Evolutionary conservation across 2,797 vertebrate genomes (phyloP).

Genomic region (Squalus acanthias): DNA sequence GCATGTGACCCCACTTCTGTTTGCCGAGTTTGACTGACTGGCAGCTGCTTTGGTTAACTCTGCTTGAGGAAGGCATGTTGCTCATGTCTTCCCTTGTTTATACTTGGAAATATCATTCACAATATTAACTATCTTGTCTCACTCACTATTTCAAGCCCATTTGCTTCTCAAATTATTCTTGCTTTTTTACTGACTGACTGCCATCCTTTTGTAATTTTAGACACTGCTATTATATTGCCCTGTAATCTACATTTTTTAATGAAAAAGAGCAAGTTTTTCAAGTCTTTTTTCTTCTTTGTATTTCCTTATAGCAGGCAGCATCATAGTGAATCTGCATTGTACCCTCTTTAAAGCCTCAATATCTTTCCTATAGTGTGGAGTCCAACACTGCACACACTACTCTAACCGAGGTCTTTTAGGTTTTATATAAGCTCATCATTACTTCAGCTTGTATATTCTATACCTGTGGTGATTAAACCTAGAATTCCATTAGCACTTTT

Average conservation of each 20-base stretch:
- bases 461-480: background rate
- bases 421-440: background rate
- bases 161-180: background rate
- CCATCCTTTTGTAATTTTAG: too few species aligned
- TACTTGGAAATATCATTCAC: background rate
- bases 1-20: background rate
- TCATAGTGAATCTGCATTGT: background rate
- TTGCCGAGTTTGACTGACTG: background rate
- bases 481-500: background rate
- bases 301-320: background rate
- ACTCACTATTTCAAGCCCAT: background rate
- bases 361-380: background rate
- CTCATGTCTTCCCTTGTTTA: background rate
- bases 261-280: too few species aligned
- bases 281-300: too few species aligned
- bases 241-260: too few species aligned
- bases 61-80: background rate
- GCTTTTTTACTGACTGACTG: background rate
- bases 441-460: background rate
- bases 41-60: background rate
- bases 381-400: background rate
- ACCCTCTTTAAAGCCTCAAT: background rate
- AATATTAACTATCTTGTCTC: background rate
- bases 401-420: background rate
- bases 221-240: too few species aligned